phyloP scores from a whole-genome alignment of 2,888 invertebrate species.

The Bellardia bayeri region DNA sequence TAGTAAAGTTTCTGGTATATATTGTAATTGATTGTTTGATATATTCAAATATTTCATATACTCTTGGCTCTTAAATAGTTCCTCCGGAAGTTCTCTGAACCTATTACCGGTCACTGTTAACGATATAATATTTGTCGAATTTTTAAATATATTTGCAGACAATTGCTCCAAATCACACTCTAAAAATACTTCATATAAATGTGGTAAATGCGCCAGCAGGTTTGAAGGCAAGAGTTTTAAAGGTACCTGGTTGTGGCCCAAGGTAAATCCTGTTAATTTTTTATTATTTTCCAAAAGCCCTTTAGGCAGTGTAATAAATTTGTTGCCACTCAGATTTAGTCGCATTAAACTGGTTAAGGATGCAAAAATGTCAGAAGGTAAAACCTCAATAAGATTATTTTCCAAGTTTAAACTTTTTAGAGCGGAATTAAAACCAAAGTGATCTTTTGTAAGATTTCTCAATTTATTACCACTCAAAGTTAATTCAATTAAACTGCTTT shows the following conservation, averaged over 20 bases:
- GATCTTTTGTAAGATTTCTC: conserved; percentile 86
- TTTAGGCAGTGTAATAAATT: conserved; percentile 87
- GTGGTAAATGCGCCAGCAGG: conserved; percentile 87
- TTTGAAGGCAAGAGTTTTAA: conserved; percentile 86
- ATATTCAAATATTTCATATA: conserved; percentile 88
- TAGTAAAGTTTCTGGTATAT: conserved; percentile 87
- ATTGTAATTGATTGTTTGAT: conserved; percentile 87
- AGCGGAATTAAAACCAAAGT: conserved; percentile 87
- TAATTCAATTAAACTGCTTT: conserved; percentile 86
- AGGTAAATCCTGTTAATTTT: conserved; percentile 85
- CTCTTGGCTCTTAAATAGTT: conserved; percentile 87
- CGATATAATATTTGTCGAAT: conserved; percentile 86
- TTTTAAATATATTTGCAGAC: conserved; percentile 87
- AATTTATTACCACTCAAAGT: conserved; percentile 89
- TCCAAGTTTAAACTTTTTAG: conserved; percentile 89
- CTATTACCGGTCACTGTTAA: conserved; percentile 87
- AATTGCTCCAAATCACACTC: conserved; percentile 86
- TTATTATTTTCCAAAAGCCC: conserved; percentile 86
- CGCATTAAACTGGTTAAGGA: conserved; percentile 86
- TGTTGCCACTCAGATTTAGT: conserved; percentile 88
- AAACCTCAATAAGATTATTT: conserved; percentile 86
- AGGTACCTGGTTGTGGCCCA: conserved; percentile 86
- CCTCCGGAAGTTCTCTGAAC: conserved; percentile 85
- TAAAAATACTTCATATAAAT: conserved; percentile 85
- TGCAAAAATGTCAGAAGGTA: conserved; percentile 87